These are phyloP conservation scores for Hippocampus guttulatus DNA, from an alignment of 2,113 vertebrate genomes.

Conservation along the genomic window DNA sequence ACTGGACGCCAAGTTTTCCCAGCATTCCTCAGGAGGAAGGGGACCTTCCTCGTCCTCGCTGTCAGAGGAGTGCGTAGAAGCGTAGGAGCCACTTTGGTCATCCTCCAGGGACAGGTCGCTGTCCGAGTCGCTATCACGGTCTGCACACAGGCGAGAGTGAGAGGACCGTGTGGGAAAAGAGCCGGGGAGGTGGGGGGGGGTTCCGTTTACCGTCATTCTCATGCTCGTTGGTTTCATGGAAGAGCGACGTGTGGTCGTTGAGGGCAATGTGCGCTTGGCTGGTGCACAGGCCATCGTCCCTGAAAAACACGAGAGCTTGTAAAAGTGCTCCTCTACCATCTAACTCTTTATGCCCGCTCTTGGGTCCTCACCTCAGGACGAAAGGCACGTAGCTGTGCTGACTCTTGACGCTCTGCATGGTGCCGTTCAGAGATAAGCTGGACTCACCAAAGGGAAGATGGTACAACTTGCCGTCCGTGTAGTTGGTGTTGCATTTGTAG, in stretches of 20 bases:
- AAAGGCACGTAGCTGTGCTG: constrained; percentile 93
- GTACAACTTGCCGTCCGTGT: constrained; percentile 78
- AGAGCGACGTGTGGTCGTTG: constrained; percentile 74
- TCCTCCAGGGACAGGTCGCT: constrained; percentile 90
- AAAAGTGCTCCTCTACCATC: not conserved
- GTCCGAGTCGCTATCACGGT: constrained; percentile 85
- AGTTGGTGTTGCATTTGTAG: constrained; percentile 79
- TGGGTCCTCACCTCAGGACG: constrained; percentile 73
- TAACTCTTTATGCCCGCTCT: fast-evolving
- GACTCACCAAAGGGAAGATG: constrained; percentile 81
- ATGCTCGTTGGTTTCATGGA: constrained; percentile 74
- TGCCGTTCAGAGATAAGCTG: constrained; percentile 82
- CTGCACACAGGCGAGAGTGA: constrained; percentile 50
- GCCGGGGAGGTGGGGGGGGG: not conserved
- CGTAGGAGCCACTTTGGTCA: constrained; percentile 85
- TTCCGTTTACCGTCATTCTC: constrained; percentile 21
- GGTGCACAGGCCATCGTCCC: constrained; percentile 80
- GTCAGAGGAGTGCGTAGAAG: constrained; percentile 88
- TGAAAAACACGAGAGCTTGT: constrained; percentile 44
- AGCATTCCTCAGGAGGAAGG: constrained; percentile 75
- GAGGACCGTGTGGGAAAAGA: not conserved
- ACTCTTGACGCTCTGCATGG: constrained; percentile 85
- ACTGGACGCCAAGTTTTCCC: constrained; percentile 78
- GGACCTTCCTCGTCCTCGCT: constrained; percentile 84
- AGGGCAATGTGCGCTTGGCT: constrained; percentile 76